Evolutionary conservation across 1,140 invertebrate species (phyloP), one percentile per base, ranked within the genome.

Genomic region (Formica exsecta): DNA sequence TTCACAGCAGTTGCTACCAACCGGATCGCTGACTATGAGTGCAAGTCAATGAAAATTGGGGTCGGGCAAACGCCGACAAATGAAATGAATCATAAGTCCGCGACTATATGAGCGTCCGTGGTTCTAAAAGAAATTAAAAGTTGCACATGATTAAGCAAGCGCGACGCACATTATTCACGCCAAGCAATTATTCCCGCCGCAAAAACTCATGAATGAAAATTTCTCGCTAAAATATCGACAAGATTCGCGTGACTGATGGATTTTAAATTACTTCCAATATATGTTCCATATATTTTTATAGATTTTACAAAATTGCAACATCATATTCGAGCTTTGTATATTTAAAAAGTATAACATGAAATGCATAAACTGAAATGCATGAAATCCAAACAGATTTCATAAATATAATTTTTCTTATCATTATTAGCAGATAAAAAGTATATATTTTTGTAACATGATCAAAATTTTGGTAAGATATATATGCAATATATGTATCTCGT

Each of bases 1-100:
- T 88, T 86, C 44, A 65, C 51, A 38, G 59, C 32, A 32, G 57
- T 65, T 79, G 76, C n/a, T 61, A 62, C 32, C 62, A 70, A 71
- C 74, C 38, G 25, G 32, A 38, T 22, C 16, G 61, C 64, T 57
- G 76, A 84, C 59, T 76, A 57, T 48, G 9, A 74, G 22, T n/a
- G 11, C 13, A 54, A 71, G 62, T 65, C 75, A 65, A 62, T 73
- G 41, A 32, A 61, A 36, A 22, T 71, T 76, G 38, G 19, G 62
- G 29, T 25, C 13, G 44, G 61, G 11, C 25, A 25, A 80, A 57
- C 8, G 44, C 32, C n/a, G 44, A 59, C 32, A 44, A 89, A 74
- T 16, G 48, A 51, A 80, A 74, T 70, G 68, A 70, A 86, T 88
- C 54, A 51, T 48, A 22, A n/a, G 57, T 83, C 48, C 48, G 44